Percentiles rank a stretch among this genome's conserved stretches.
Evolutionary conservation across 2,888 invertebrate species (phyloP).

Genomic region (Pandemis cinnamomeana): DNA sequence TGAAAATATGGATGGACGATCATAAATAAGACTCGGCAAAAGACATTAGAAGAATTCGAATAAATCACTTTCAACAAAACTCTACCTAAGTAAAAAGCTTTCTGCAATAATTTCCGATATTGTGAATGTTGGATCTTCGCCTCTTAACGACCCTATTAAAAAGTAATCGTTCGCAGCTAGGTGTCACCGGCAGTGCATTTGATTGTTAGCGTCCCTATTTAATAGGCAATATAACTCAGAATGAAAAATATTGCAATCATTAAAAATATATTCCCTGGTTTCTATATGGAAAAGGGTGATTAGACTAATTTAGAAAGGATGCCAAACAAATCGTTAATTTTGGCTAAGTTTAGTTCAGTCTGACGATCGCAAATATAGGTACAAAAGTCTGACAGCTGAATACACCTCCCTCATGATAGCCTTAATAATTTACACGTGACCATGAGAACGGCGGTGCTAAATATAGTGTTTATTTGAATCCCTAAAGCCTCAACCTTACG

Average conservation of each 20-base stretch:
- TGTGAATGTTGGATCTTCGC: constrained; percentile 21
- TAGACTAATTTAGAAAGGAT: background rate
- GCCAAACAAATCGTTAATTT: background rate
- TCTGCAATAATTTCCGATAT: constrained; percentile 26
- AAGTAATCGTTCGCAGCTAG: constrained; percentile 31
- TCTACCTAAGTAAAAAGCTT: constrained; percentile 15
- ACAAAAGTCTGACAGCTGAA: background rate
- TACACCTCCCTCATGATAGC: background rate
- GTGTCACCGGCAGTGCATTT: constrained; percentile 26
- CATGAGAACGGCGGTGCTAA: constrained; percentile 3
- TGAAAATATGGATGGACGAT: background rate
- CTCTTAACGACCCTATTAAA: constrained; percentile 35
- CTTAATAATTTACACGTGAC: background rate
- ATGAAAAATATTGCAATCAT: constrained; percentile 2
- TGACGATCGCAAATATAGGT: background rate
- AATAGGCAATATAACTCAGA: constrained; percentile 13
- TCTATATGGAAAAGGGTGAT: background rate
- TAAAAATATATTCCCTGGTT: background rate
- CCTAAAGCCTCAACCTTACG: background rate
- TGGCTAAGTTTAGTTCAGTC: constrained; percentile 3
- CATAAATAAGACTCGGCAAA: constrained; percentile 3
- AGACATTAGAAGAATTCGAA: constrained; percentile 12
- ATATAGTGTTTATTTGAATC: background rate
- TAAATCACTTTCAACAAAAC: constrained; percentile 25
- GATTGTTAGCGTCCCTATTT: constrained; percentile 16